These are phyloP conservation scores for Sclerurus mexicanus DNA, from an alignment of 2,113 vertebrate genomes.

Conservation along the genomic window DNA sequence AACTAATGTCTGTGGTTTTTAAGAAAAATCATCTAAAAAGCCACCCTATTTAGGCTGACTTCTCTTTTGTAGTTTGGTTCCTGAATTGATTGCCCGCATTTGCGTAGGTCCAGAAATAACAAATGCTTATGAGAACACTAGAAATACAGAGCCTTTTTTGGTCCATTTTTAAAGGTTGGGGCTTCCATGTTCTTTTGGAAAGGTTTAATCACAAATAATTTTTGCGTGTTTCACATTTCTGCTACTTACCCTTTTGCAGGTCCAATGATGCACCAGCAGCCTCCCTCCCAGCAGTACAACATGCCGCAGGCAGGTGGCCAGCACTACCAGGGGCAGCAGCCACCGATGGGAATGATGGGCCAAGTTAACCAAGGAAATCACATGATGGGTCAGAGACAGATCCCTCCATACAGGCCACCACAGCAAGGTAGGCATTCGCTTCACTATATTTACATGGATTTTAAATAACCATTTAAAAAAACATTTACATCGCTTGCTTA, in stretches of 20 bases:
- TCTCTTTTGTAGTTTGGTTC: not conserved
- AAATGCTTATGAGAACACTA: not conserved
- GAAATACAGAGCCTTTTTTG: not conserved
- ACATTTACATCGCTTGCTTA: not conserved
- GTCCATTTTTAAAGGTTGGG: not conserved
- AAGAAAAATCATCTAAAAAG: not conserved
- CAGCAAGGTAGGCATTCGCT: constrained; percentile 88
- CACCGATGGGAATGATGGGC: constrained; percentile 95
- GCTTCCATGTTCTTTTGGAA: not conserved
- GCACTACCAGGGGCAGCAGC: constrained; percentile 97
- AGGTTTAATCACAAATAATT: not conserved
- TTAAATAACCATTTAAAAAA: not conserved
- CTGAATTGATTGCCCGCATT: not conserved
- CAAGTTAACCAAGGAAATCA: constrained; percentile 96
- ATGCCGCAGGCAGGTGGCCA: constrained; percentile 93
- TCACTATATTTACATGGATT: not conserved
- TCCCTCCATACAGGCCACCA: constrained; percentile 96
- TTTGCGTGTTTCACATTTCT: not conserved
- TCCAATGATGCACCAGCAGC: constrained; percentile 98
- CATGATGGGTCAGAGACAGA: constrained; percentile 96
- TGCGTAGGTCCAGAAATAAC: not conserved
- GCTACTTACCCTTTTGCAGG: constrained; percentile 67
- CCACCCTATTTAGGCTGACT: not conserved
- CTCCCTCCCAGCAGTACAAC: constrained; percentile 94
- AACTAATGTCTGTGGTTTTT: not conserved